phyloP scores from a whole-genome alignment of 2,888 invertebrate species.

The Agrochola lota region DNA sequence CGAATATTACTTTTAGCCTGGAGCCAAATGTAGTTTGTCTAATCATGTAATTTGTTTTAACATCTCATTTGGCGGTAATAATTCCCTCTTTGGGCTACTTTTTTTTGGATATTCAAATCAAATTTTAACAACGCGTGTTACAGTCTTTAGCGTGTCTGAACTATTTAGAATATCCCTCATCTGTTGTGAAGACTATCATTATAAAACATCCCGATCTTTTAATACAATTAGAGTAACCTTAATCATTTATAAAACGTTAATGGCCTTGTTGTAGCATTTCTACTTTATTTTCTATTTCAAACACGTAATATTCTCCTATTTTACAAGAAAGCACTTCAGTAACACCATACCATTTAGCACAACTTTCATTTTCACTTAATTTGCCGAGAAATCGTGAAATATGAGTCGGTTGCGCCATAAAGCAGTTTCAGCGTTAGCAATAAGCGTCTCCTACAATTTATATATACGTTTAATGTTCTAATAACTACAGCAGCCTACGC shows the following conservation, averaged over 20 bases:
- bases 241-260: not conserved
- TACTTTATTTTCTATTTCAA: slow-evolving; percentile 6
- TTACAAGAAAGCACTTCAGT: slow-evolving; percentile 15
- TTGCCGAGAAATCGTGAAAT: slow-evolving; percentile 66
- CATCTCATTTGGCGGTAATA: not conserved
- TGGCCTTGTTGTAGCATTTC: not conserved
- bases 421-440: slow-evolving; percentile 69
- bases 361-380: slow-evolving; percentile 56
- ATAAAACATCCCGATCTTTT: slow-evolving; percentile 13
- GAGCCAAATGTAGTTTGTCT: not conserved
- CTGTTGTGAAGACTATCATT: slow-evolving; percentile 15
- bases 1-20: not conserved
- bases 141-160: slow-evolving; percentile 32
- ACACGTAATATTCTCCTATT: not conserved
- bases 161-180: slow-evolving; percentile 27
- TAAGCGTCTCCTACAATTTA: slow-evolving; percentile 71
- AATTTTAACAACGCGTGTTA: slow-evolving; percentile 18
- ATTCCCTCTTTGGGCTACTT: not conserved
- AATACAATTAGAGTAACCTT: not conserved
- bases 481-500: slow-evolving; percentile 75
- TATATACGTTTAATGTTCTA: slow-evolving; percentile 67
- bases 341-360: slow-evolving; percentile 17
- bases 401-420: slow-evolving; percentile 63
- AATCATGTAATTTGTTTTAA: not conserved
- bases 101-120: slow-evolving; percentile 25